Base-by-base conservation (phyloP, 2,888 invertebrate species). In the Sabatieria punctata region DNA sequence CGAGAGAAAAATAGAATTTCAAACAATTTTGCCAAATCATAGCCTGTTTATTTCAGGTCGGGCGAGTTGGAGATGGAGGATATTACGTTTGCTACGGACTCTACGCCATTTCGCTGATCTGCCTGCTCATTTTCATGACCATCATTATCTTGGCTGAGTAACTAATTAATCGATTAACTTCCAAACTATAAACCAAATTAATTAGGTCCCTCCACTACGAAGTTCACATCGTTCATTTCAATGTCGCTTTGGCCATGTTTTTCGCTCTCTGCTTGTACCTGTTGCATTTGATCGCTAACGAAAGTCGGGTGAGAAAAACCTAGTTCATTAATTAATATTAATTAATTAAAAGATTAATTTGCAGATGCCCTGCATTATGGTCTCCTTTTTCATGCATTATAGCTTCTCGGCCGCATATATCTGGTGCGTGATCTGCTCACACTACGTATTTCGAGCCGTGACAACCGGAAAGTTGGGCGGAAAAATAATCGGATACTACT, bases 331-430 rank as follows among this genome's bases (percentile, higher is more conserved):
- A n/a, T n/a, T n/a, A n/a, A n/a, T n/a, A n/a, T n/a, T n/a, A n/a
- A n/a, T n/a, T n/a, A n/a, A n/a, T n/a, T n/a, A n/a, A n/a, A 40
- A 24, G 6, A 3, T 19, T 23, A 35, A 38, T 19, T 53, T 48
- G 25, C 41, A 49, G 45, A 35, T 47, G 11, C 25, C 47, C 21
- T 50, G 51, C 26, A 47, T 53, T 13, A 22, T 41, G 11, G 49
- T 54, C 37, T 41, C 46, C 13, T 33, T 54, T 8, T 51, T 43
- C 30, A 36, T 51, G 27, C 53, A 54, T 41, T 54, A 53, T 36
- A 37, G 39, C 23, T 47, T 49, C 45, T 49, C 51, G 24, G 38
- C 49, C 21, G 47, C 48, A 4, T 48, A 48, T 24, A 27, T 40
- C 4, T 48, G 48, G 48, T 33, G n/a, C 22, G 13, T 15, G 11